Base-by-base conservation (phyloP, 1,140 invertebrate genomes). In the Proctacanthus coquilletti region DNA sequence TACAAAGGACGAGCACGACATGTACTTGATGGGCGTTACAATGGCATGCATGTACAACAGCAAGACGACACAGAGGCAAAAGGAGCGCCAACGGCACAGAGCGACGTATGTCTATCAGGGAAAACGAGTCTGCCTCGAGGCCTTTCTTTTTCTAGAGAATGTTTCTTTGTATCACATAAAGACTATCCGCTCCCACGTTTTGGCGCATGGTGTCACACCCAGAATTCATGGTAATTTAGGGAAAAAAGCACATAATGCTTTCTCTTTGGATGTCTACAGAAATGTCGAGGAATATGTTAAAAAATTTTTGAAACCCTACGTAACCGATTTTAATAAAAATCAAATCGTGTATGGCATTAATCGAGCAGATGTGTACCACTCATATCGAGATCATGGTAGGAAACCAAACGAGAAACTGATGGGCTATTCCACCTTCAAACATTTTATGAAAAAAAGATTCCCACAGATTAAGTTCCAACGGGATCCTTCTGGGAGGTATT, bases 381-480 rank as follows among this genome's bases (percentile, higher is more conserved):
- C 70, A 18, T 84, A 82, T 46, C 74, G 72, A 50, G 71, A 80
- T 42, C 78, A 77, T 52, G 76, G 77, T 42, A 68, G 68, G 27
- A 10, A 19, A 18, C 4, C 18, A 11, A 50, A 51, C 33, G 68
- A 74, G 14, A 80, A 80, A 61, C 61, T 77, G 2, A 80, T 84
- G 77, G 78, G 79, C 0, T 84, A 81, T 47, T 80, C 78, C 0
- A 80, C 77, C 15, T 84, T 84, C 59, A 63, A 78, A 38, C 71
- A 77, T 46, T 84, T 83, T 48, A 76, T 84, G 72, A 81, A 80
- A 51, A 76, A 80, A 46, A 78, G 82, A 51, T 84, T 83, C 57
- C 78, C 79, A 2, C 74, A 81, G 47, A 71, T 82, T 2, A 77
- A 75, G 50, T 82, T 82, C 51, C 58, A 54, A 13, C 23, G 27